Conservation (phyloP, 37 sponge, comb jelly and placozoan species). For the Hexactinellida sp. region DNA sequence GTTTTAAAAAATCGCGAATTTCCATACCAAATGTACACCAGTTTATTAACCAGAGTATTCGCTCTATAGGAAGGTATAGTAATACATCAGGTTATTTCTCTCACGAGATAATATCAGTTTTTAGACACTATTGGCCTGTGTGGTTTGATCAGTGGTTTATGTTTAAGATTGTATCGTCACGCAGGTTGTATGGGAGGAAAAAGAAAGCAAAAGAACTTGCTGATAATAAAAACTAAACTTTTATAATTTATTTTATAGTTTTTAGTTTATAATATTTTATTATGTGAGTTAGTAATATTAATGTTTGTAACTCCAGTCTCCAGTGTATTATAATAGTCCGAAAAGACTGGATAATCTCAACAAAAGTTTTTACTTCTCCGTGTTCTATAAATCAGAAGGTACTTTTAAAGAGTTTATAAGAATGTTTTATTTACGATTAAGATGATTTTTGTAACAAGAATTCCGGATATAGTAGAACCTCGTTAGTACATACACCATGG, state of each 20-base stretch:
- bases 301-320: not conserved
- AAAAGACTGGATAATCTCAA: not conserved
- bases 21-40: not conserved
- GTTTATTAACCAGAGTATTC: not conserved
- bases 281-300: not conserved
- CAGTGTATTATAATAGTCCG: not conserved
- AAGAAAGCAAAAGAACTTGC: not conserved
- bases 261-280: not conserved
- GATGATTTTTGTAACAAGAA: no score
- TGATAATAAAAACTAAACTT: not conserved
- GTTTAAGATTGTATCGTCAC: not conserved
- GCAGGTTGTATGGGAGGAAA: not conserved
- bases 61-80: not conserved
- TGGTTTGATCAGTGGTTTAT: not conserved
- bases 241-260: not conserved
- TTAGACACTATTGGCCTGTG: not conserved
- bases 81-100: not conserved
- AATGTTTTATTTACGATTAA: no score
- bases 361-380: no score
- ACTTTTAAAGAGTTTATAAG: no score
- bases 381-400: no score
- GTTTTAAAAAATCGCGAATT: not conserved
- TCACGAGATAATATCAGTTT: not conserved
- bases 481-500: no score
- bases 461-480: no score